phyloP scores from a whole-genome alignment of 2,113 vertebrate species.

The Triplophysa rosa region DNA sequence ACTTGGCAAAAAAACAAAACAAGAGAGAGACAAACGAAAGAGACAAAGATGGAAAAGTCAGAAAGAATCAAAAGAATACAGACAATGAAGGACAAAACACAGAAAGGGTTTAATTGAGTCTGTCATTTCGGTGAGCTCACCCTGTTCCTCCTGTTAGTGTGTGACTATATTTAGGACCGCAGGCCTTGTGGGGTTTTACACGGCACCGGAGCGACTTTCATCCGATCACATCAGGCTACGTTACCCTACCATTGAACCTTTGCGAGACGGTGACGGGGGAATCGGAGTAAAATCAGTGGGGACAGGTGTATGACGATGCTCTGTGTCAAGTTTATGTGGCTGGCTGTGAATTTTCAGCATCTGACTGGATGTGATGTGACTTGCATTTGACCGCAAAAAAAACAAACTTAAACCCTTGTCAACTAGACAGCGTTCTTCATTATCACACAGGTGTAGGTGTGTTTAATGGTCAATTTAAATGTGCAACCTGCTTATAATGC shows the following conservation, averaged over 20 bases:
- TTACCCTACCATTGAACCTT: conserved; percentile 5
- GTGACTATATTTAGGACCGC: conserved; percentile 21
- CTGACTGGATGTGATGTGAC: conserved; percentile 22
- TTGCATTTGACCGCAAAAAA: neutral
- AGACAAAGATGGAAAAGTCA: conserved; percentile 14
- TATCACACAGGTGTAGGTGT: neutral
- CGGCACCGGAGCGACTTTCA: conserved; percentile 9
- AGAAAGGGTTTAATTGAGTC: conserved; percentile 14
- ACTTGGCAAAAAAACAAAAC: neutral
- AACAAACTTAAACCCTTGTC: no score
- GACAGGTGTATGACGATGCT: conserved; percentile 12
- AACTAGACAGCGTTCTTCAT: neutral
- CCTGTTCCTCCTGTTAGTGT: conserved; percentile 8
- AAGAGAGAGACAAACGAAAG: neutral
- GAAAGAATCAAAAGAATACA: conserved; percentile 16
- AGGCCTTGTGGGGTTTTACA: conserved; percentile 18
- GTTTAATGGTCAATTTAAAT: neutral
- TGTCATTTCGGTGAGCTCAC: conserved; percentile 37
- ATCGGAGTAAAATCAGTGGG: conserved; percentile 4
- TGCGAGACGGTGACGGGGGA: neutral
- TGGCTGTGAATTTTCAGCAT: neutral
- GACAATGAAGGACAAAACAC: conserved; percentile 3
- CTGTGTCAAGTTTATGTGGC: neutral
- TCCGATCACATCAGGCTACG: conserved; percentile 27
- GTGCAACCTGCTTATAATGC: no score